Percentiles rank a stretch among this genome's conserved stretches.
These are phyloP conservation scores for Dromiciops gliroides DNA, from an alignment of 2,113 vertebrate genomes.

Conservation along the genomic window DNA sequence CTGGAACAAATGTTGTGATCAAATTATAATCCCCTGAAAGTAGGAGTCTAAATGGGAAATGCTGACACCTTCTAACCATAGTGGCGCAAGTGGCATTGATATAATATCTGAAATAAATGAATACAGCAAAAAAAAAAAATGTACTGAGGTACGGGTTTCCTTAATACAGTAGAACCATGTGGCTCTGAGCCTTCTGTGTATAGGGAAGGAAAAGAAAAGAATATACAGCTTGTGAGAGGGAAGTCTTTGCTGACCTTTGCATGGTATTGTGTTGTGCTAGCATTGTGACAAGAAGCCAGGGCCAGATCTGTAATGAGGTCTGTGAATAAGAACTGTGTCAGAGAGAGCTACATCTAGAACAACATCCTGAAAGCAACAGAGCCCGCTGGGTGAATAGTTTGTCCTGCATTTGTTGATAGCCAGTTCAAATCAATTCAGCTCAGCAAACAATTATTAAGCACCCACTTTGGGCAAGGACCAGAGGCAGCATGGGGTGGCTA, in stretches of 20 bases:
- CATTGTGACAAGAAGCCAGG: constrained; percentile 38
- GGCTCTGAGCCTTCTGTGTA: constrained; percentile 44
- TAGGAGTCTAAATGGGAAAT: constrained; percentile 77
- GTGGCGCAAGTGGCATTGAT: constrained; percentile 75
- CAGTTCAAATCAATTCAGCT: background rate
- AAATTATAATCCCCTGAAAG: constrained; percentile 74
- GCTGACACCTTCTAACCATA: constrained; percentile 70
- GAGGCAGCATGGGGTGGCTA: background rate
- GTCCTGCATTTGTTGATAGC: background rate
- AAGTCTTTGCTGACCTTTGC: constrained; percentile 68
- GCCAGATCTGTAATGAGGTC: constrained; percentile 49
- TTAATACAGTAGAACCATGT: constrained; percentile 47
- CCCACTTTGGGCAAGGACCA: background rate
- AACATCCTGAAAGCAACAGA: background rate
- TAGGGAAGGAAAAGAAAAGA: constrained; percentile 21
- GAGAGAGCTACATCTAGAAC: background rate
- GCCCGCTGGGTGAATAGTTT: background rate
- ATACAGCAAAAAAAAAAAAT: constrained; percentile 61
- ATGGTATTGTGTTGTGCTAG: constrained; percentile 50
- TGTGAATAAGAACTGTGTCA: background rate
- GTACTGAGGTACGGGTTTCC: constrained; percentile 64
- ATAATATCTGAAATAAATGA: constrained; percentile 76
- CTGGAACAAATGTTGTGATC: constrained; percentile 69
- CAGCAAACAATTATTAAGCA: background rate
- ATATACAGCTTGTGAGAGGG: constrained; percentile 23